Evolutionary conservation across 92 coral and sea anemone genomes (phyloP).

Genomic region (Palythoa grandis): DNA sequence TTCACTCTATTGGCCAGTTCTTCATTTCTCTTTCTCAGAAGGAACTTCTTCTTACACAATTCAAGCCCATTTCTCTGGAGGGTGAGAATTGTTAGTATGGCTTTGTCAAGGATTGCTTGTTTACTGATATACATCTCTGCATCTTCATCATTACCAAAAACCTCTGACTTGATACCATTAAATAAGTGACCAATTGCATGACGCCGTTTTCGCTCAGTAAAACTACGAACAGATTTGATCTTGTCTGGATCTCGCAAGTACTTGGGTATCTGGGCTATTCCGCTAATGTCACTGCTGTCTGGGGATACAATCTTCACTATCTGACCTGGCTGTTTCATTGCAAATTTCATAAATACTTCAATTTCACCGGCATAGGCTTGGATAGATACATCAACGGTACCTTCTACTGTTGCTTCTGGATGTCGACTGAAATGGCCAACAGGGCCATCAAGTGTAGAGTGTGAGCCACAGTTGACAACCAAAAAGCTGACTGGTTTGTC

Average conservation of each 20-base stretch:
- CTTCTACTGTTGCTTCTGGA: slow-evolving; percentile 68
- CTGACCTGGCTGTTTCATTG: slow-evolving; percentile 57
- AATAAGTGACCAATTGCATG: slow-evolving; percentile 80
- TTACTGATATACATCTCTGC: slow-evolving; percentile 74
- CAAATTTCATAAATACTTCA: slow-evolving; percentile 74
- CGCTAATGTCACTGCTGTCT: slow-evolving; percentile 53
- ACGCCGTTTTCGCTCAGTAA: slow-evolving; percentile 85
- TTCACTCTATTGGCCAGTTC: slow-evolving; percentile 21
- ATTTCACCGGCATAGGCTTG: slow-evolving; percentile 79
- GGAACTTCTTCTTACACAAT: slow-evolving; percentile 31
- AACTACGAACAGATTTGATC: slow-evolving; percentile 79
- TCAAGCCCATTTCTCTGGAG: slow-evolving; percentile 41
- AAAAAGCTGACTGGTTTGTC: slow-evolving; percentile 22
- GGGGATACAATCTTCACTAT: slow-evolving; percentile 39
- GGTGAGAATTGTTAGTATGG: slow-evolving; percentile 52
- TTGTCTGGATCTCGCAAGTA: slow-evolving; percentile 57
- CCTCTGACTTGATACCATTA: slow-evolving; percentile 64
- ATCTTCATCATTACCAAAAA: slow-evolving; percentile 61
- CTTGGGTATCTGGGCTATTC: slow-evolving; percentile 43
- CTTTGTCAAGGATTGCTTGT: slow-evolving; percentile 79
- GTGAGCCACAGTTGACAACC: slow-evolving; percentile 56
- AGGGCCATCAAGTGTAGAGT: slow-evolving; percentile 43
- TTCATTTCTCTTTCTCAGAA: slow-evolving; percentile 56
- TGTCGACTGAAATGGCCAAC: slow-evolving; percentile 74
- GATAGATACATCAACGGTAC: slow-evolving; percentile 77